Base-by-base conservation (phyloP, 2,797 vertebrate genomes). In the Anguilla marmorata region DNA sequence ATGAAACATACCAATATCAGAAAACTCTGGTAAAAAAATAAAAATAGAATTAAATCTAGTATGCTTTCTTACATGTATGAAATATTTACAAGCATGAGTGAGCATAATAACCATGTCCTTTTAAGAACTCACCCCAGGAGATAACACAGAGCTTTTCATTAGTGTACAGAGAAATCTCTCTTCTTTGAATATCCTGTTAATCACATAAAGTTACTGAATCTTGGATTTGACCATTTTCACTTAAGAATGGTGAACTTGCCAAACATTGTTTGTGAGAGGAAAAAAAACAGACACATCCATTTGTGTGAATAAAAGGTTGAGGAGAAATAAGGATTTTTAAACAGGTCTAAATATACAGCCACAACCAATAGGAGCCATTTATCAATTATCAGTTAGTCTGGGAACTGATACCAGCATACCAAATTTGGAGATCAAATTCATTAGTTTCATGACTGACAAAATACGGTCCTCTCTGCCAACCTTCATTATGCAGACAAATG, bases 401-500 rank as follows among this genome's bases (percentile, higher is more conserved):
- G 12, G 19, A 52, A 41, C 41, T 30, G 60, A 84, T 19, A n/a
- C 60, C 27, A 76, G 76, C 33, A 74, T 50, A 82, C 30, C 66
- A 11, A 85, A 83, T 48, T 86, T 85, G 45, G 84, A 85, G 66
- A 84, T 86, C 24, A 86, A 88, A 90, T 88, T 88, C 85, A 91
- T 89, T 88, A 90, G 48, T 76, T 92, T 89, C 84, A 48, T 87
- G 86, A 90, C 88, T 88, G 87, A 90, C 89, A 86, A 86, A 14
- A 0, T 58, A 48, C 19, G 41, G 48, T 88, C n/a, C 90, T 86
- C 52, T 66, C 90, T 87, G 92, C 91, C 63, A 86, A 90, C 92
- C 89, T 89, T 92, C 92, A 94, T 91, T 92, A 90, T 89, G 93
- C 91, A 86, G 37, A 91, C 91, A 88, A 86, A 83, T 83, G 12